A percentile compares a stretch with the other conserved stretches of the same genome.
phyloP scores from a whole-genome alignment of 1,140 invertebrate genomes.

The Periplaneta americana region DNA sequence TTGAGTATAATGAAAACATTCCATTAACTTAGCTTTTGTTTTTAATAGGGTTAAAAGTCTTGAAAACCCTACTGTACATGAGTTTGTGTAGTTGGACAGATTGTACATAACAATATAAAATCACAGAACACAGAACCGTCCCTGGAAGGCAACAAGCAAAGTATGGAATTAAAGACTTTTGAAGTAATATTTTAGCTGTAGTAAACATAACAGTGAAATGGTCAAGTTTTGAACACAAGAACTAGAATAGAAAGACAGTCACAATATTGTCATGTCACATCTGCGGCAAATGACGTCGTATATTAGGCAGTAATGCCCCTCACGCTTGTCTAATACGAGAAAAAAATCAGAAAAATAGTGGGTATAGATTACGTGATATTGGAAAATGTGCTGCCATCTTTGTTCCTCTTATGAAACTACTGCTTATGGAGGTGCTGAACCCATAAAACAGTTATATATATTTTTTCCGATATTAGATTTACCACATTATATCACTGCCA shows the following conservation, averaged over 20 bases:
- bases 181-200: neutral
- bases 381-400: neutral
- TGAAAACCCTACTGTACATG: too few species aligned
- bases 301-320: neutral
- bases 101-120: too few species aligned
- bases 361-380: neutral
- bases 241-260: neutral
- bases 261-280: neutral
- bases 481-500: neutral
- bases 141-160: neutral
- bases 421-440: neutral
- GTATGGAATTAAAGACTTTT: neutral
- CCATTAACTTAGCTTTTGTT: too few species aligned
- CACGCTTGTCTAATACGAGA: neutral
- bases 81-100: too few species aligned
- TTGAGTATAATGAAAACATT: too few species aligned
- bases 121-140: too few species aligned
- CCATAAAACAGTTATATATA: neutral
- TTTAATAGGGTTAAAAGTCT: too few species aligned
- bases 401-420: neutral
- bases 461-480: neutral
- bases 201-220: neutral
- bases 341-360: too few species aligned
- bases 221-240: neutral
- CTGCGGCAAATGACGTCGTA: neutral